Percentiles rank a stretch among this genome's conserved stretches.
phyloP scores from a whole-genome alignment of 2,113 vertebrate species.

The Capreolus pygargus region DNA sequence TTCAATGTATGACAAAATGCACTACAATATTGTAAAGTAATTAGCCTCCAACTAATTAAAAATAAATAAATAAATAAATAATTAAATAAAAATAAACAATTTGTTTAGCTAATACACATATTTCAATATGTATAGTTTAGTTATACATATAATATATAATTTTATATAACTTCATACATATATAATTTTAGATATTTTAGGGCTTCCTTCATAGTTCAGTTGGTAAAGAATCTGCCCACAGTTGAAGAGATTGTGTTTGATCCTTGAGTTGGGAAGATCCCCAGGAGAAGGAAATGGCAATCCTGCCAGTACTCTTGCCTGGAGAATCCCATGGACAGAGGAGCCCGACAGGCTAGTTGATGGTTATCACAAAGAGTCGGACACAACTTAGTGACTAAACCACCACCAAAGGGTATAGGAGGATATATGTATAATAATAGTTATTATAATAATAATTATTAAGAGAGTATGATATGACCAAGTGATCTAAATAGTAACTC shows the following conservation, averaged over 20 bases:
- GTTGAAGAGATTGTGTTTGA: neutral
- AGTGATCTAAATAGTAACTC: neutral
- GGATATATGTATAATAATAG: neutral
- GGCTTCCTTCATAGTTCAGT: neutral
- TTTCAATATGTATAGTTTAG: neutral
- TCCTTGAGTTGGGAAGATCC: neutral
- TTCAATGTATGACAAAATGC: too few relatives aligned
- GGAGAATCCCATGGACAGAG: neutral
- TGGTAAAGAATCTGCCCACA: neutral
- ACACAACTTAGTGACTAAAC: neutral
- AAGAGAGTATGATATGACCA: neutral
- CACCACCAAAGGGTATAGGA: neutral
- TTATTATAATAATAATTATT: neutral
- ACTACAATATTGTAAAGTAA: too few relatives aligned
- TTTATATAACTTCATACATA: neutral
- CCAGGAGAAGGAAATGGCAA: neutral
- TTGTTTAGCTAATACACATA: neutral
- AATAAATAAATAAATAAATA: too few relatives aligned
- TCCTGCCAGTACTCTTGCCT: neutral
- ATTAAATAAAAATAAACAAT: too few relatives aligned
- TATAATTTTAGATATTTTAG: neutral
- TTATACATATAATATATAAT: neutral
- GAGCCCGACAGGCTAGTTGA: rapidly evolving
- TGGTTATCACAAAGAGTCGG: neutral
- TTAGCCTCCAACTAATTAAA: too few relatives aligned